phyloP scores from a whole-genome alignment of 2,888 invertebrate species.

The Caenorhabditis sinica region DNA sequence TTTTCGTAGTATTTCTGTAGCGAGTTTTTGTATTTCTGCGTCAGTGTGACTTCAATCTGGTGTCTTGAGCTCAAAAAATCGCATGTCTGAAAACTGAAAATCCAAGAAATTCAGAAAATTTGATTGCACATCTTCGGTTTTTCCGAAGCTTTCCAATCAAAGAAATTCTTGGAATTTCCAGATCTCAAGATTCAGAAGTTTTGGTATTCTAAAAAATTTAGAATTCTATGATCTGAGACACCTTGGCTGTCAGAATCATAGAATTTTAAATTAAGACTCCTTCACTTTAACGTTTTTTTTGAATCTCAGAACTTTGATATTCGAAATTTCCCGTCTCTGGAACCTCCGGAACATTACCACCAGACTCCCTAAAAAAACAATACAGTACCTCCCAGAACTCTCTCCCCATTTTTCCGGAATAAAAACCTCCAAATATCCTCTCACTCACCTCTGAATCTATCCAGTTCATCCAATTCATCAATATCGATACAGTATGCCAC shows the following conservation, averaged over 20 bases:
- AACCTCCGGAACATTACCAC: not conserved
- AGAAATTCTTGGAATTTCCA: too few relatives aligned
- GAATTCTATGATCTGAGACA: too few relatives aligned
- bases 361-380: not conserved
- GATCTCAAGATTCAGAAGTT: too few relatives aligned
- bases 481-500: conserved; percentile 23
- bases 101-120: too few relatives aligned
- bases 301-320: not conserved
- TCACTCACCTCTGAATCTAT: conserved; percentile 22
- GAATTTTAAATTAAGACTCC: not conserved
- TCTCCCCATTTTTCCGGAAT: not conserved
- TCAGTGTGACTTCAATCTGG: too few relatives aligned
- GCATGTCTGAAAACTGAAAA: too few relatives aligned
- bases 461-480: not conserved
- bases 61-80: too few relatives aligned
- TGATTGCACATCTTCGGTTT: too few relatives aligned
- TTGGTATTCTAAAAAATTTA: too few relatives aligned
- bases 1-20: too few relatives aligned
- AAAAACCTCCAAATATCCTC: not conserved
- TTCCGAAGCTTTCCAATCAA: too few relatives aligned
- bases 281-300: not conserved
- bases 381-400: not conserved
- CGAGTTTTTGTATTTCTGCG: too few relatives aligned
- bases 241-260: not conserved
- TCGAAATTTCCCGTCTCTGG: not conserved